Evolutionary conservation across 1,140 invertebrate species (phyloP), one percentile per base, ranked within the genome.

Genomic region (Macrosteles quadrilineatus): DNA sequence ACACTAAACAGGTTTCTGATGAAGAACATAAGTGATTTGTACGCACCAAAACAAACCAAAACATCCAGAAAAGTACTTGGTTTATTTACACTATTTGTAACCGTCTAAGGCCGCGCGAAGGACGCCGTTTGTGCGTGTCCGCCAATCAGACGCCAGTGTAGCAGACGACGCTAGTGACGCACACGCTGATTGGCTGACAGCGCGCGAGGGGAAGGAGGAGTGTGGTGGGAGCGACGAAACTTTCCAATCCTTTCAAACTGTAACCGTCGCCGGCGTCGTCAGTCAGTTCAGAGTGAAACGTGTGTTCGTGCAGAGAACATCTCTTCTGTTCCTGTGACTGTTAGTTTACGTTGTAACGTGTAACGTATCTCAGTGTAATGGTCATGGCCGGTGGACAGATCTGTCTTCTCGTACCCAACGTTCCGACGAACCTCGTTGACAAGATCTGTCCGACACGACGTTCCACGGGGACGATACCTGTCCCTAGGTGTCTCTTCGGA

Each of bases 401-500:
- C 23, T 59, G 55, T 59, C 9, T 29, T 4, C n/a, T 27, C 4
- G 55, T 23, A 29, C 47, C 47, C 21, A 29, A 25, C 55, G 23
- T 11, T 4, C 55, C 27, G 2, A 25, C 27, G 21, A 29, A 4
- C n/a, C 27, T 2, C 25, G 25, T 1, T 6, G 55, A 59, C 21
- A 59, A 45, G 40, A 25, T 66, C 11, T 32, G 21, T 1, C 40
- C 40, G 17, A 11, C 6, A 21, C 21, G 40, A 14, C 63, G 63
- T n/a, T 14, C 17, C 2, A 36, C 27, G n/a, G n/a, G n/a, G n/a
- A n/a, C n/a, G n/a, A n/a, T n/a, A n/a, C n/a, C n/a, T n/a, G 32
- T 45, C n/a, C 63, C 63, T 19, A 4, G 63, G 36, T 66, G 63
- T 45, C 63, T 66, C 17, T 66, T 66, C 63, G 63, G 63, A 2